Conservation (phyloP, 2,797 vertebrate species). For the Sphenopsis melanotis region DNA sequence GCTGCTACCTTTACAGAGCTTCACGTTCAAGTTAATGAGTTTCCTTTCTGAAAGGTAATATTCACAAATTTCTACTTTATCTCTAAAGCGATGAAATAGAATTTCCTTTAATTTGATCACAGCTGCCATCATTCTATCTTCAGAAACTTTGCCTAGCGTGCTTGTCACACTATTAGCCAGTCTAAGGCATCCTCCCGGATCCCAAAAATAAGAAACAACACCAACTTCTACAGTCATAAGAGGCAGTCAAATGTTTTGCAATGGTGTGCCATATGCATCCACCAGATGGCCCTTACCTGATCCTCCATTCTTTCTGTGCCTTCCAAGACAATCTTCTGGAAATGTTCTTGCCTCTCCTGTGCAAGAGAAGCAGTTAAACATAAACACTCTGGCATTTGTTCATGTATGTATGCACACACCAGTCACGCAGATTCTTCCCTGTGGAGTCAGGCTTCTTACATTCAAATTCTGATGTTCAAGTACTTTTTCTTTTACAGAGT, state of each 20-base stretch:
- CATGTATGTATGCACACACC: neutral
- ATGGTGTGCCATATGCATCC: neutral
- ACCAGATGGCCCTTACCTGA: slow-evolving; percentile 63
- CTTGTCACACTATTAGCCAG: neutral
- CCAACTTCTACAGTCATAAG: neutral
- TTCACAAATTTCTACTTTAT: slow-evolving; percentile 31
- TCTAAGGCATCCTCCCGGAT: neutral
- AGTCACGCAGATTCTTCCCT: neutral
- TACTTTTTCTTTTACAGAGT: neutral
- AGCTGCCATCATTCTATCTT: neutral
- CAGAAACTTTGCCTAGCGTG: neutral
- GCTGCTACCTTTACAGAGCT: neutral
- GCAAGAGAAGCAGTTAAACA: slow-evolving; percentile 51
- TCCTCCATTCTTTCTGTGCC: slow-evolving; percentile 78
- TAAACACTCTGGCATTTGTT: neutral
- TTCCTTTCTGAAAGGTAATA: slow-evolving; percentile 6
- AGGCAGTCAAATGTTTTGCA: neutral
- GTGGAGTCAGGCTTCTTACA: neutral
- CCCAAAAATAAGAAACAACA: neutral
- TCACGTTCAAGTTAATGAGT: neutral
- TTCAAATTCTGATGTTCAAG: neutral
- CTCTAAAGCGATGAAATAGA: neutral
- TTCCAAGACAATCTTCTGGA: slow-evolving; percentile 78
- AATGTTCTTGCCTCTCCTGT: slow-evolving; percentile 78
- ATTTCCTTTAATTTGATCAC: neutral